Conservation (phyloP, 2,888 invertebrate species). For the Sphaeridia pumilis region DNA sequence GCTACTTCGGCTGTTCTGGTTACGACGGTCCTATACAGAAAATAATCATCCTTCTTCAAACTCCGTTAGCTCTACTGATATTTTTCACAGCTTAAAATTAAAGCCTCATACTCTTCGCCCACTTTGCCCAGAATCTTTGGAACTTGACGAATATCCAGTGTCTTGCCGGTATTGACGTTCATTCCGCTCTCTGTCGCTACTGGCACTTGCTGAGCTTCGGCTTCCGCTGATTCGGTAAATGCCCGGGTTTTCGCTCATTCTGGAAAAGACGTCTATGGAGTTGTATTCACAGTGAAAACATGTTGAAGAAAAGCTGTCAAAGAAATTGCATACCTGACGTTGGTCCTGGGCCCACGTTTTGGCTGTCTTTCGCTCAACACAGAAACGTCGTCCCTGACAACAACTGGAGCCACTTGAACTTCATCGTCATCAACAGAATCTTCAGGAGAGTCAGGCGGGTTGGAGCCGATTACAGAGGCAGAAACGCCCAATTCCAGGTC, state of each 20-base stretch:
- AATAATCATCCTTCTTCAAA: too few species aligned
- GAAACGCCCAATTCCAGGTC: conserved; percentile 33
- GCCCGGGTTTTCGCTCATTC: conserved; percentile 35
- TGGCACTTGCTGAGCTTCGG: conserved; percentile 31
- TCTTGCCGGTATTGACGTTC: conserved; percentile 44
- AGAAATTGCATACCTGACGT: not conserved
- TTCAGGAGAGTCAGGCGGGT: conserved; percentile 27
- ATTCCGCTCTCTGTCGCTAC: conserved; percentile 28
- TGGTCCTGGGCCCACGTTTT: not conserved
- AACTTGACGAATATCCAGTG: conserved; percentile 56
- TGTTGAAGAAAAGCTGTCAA: not conserved
- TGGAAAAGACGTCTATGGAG: conserved; percentile 5
- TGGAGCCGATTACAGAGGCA: conserved; percentile 28
- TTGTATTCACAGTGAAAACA: not conserved
- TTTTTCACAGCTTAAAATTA: not conserved
- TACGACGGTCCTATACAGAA: too few species aligned
- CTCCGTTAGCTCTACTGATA: not conserved
- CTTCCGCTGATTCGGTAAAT: conserved; percentile 35
- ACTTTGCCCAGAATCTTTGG: conserved; percentile 38
- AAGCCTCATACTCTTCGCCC: conserved; percentile 16
- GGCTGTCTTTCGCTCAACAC: conserved; percentile 27
- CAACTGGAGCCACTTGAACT: conserved; percentile 19
- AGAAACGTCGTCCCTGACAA: conserved; percentile 27
- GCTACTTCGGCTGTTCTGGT: too few species aligned
- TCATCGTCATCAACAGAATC: conserved; percentile 24